phyloP scores from a whole-genome alignment of 2,113 vertebrate genomes.

The Festucalex cinctus region DNA sequence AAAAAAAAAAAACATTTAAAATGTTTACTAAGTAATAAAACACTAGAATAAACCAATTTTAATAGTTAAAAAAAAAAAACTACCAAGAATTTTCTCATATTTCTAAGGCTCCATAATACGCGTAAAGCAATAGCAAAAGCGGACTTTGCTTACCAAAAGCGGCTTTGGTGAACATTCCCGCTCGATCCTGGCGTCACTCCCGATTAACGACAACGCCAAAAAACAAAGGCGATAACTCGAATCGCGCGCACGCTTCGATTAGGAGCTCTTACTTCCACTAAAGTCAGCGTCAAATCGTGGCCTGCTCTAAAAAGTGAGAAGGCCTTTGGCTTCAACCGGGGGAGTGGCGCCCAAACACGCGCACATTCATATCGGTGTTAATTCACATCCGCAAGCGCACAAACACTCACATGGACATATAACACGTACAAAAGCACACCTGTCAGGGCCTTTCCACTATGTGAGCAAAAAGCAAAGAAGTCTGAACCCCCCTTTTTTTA shows the following conservation, averaged over 20 bases:
- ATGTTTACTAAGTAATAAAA: too few species aligned
- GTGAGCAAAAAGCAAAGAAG: conserved; percentile 77
- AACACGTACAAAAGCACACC: conserved; percentile 76
- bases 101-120: too few species aligned
- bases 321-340: conserved; percentile 60
- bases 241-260: conserved; percentile 7
- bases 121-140: background rate
- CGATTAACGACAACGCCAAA: background rate
- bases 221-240: background rate
- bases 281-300: conserved; percentile 51
- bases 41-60: too few species aligned
- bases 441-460: conserved; percentile 76
- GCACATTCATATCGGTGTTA: conserved; percentile 24
- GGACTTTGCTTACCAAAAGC: conserved; percentile 54
- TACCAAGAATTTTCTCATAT: too few species aligned
- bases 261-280: conserved; percentile 26
- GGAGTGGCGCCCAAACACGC: conserved; percentile 54
- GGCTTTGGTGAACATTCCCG: conserved; percentile 12
- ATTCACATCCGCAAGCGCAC: conserved; percentile 29
- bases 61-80: too few species aligned
- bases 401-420: conserved; percentile 30
- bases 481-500: conserved; percentile 55
- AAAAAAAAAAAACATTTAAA: too few species aligned
- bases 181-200: background rate
- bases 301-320: conserved; percentile 61